These are phyloP conservation scores for Craterocephalus amniculus DNA, from an alignment of 2,797 vertebrate species.

Conservation along the genomic window DNA sequence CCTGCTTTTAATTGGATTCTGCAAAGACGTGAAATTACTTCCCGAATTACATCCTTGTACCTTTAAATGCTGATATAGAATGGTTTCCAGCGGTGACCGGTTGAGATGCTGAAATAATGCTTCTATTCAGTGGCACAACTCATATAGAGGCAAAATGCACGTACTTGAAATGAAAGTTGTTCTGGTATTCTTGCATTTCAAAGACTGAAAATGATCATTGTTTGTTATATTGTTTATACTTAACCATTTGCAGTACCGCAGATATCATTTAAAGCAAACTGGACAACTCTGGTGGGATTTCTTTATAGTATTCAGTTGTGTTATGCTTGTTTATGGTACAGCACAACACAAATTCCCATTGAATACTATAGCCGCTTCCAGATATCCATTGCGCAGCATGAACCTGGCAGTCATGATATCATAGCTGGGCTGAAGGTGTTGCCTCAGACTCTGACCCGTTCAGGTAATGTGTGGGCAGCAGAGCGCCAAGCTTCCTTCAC, in stretches of 20 bases:
- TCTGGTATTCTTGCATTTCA: slow-evolving; percentile 73
- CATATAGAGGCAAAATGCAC: slow-evolving; percentile 49
- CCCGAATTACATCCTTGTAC: slow-evolving; percentile 77
- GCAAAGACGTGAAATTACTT: slow-evolving; percentile 86
- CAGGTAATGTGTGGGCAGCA: slow-evolving; percentile 72
- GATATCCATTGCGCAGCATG: slow-evolving; percentile 60
- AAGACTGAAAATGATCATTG: slow-evolving; percentile 69
- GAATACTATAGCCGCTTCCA: slow-evolving; percentile 35
- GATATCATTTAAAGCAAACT: slow-evolving; percentile 12
- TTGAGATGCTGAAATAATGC: slow-evolving; percentile 78
- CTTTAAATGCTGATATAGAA: slow-evolving; percentile 77
- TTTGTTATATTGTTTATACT: no score
- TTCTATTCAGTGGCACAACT: slow-evolving; percentile 64
- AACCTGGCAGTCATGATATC: slow-evolving; percentile 72
- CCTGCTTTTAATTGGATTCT: slow-evolving; percentile 86
- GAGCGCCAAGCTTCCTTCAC: slow-evolving; percentile 71
- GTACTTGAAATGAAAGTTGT: slow-evolving; percentile 66
- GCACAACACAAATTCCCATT: slow-evolving; percentile 44
- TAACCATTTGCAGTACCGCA: slow-evolving; percentile 40
- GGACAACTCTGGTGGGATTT: slow-evolving; percentile 24
- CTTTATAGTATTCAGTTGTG: slow-evolving; percentile 18
- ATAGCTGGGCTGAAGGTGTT: slow-evolving; percentile 68
- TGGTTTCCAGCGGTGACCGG: slow-evolving; percentile 78
- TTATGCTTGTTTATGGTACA: slow-evolving; percentile 32
- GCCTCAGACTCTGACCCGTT: slow-evolving; percentile 60